Evolutionary conservation across 1,140 invertebrate species (phyloP).

Genomic region (Drosophila mojavensis): DNA sequence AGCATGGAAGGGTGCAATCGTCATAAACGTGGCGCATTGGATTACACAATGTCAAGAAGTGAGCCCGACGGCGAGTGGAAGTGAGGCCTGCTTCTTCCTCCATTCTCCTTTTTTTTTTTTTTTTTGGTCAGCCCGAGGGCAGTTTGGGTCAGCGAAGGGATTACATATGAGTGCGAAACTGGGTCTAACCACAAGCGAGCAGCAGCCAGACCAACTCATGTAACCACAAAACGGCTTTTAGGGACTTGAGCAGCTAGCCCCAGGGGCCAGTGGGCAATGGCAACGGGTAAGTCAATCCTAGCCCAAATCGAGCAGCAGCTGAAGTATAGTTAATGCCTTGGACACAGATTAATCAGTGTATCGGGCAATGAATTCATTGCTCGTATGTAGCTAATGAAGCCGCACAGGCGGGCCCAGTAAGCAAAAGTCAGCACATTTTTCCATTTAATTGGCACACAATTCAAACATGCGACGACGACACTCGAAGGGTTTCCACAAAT

Average conservation of each 20-base stretch:
- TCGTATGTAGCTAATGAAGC: conserved; percentile 51
- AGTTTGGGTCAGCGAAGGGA: conserved; percentile 46
- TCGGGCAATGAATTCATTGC: conserved; percentile 25
- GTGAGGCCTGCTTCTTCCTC: neutral
- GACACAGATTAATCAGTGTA: conserved; percentile 63
- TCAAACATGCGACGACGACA: conserved; percentile 5
- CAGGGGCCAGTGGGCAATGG: neutral
- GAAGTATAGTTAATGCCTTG: conserved; percentile 49
- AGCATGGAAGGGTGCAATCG: conserved; percentile 52
- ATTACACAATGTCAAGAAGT: conserved; percentile 69
- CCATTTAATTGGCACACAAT: conserved; percentile 44
- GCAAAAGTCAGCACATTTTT: conserved; percentile 6
- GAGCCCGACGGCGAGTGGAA: conserved; percentile 21
- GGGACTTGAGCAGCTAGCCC: conserved; percentile 17
- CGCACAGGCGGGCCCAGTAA: neutral
- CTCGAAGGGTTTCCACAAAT: conserved; percentile 66
- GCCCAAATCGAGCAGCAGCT: neutral
- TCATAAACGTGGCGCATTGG: conserved; percentile 54
- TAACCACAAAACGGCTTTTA: conserved; percentile 68
- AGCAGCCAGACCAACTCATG: conserved; percentile 21
- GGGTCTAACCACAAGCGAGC: conserved; percentile 45
- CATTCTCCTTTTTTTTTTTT: neutral
- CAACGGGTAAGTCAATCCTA: conserved; percentile 10
- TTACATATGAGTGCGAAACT: conserved; percentile 35
- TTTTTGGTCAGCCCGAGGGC: conserved; percentile 35